phyloP scores from a whole-genome alignment of 2,797 vertebrate species.

The Sandelia bainsii region DNA sequence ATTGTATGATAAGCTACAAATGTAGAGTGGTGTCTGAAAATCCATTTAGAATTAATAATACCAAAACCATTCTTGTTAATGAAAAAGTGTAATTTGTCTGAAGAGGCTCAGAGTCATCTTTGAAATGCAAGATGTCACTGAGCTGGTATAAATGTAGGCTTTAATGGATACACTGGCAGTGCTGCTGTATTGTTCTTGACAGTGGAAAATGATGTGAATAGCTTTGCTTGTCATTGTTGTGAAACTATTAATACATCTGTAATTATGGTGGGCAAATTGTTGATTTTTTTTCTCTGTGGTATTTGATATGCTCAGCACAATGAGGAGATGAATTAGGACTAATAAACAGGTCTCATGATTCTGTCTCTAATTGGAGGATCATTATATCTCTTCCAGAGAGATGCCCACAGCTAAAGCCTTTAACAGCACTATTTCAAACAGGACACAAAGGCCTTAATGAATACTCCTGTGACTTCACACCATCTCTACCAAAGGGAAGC shows the following conservation, averaged over 20 bases:
- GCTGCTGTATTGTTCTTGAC: constrained; percentile 80
- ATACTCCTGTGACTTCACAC: constrained; percentile 84
- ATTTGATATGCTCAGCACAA: constrained; percentile 85
- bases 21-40: constrained; percentile 77
- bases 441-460: constrained; percentile 85
- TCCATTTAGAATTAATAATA: constrained; percentile 85
- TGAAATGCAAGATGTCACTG: constrained; percentile 84
- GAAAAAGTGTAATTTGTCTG: constrained; percentile 85
- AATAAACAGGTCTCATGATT: constrained; percentile 86
- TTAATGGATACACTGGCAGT: constrained; percentile 83
- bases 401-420: constrained; percentile 81
- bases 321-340: constrained; percentile 84
- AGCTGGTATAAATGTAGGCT: constrained; percentile 77
- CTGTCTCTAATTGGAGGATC: constrained; percentile 85
- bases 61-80: constrained; percentile 78
- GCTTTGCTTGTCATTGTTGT: constrained; percentile 82
- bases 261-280: constrained; percentile 83
- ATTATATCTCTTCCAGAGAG: constrained; percentile 83
- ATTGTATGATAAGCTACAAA: constrained; percentile 83
- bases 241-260: constrained; percentile 86
- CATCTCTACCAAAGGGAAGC: constrained; percentile 74
- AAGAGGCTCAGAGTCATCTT: constrained; percentile 79
- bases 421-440: constrained; percentile 82
- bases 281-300: constrained; percentile 75
- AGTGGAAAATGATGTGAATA: constrained; percentile 81